Evolutionary conservation across 1,140 invertebrate genomes (phyloP).

Genomic region (Oryzaephilus surinamensis): DNA sequence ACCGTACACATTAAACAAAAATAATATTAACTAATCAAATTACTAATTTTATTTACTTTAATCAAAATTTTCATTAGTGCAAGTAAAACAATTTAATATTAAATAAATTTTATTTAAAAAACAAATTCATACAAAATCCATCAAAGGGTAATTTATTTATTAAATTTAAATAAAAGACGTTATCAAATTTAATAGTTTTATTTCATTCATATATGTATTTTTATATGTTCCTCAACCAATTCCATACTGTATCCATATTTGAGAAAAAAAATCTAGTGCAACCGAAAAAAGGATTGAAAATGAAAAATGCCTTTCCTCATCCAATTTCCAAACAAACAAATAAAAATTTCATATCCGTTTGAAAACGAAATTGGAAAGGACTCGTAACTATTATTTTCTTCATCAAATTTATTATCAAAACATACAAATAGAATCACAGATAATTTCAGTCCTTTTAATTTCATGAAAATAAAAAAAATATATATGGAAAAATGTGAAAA

Average conservation of each 20-base stretch:
- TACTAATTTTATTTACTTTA: not conserved
- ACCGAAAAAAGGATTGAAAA: conserved; percentile 20
- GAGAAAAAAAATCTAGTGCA: conserved; percentile 8
- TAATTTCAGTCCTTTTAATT: not conserved
- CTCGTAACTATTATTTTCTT: conserved; percentile 17
- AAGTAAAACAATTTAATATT: not conserved
- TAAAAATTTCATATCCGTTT: no score
- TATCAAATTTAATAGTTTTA: no score
- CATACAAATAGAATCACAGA: conserved; percentile 21
- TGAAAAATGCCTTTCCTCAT: no score
- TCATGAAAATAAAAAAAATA: not conserved
- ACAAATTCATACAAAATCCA: no score
- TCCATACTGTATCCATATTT: no score
- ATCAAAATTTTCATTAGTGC: conserved; percentile 2
- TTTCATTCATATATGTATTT: no score
- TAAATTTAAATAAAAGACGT: no score
- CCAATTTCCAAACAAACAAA: conserved; percentile 21
- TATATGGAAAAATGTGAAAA: not conserved
- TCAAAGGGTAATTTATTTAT: no score
- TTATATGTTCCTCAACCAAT: no score
- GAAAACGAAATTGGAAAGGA: conserved; percentile 26
- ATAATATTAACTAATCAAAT: not conserved
- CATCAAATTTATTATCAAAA: conserved; percentile 30
- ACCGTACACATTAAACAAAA: conserved; percentile 6
- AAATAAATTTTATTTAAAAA: not conserved